Base-by-base conservation (phyloP, 2,797 vertebrate species). In the Ciconia nigra region DNA sequence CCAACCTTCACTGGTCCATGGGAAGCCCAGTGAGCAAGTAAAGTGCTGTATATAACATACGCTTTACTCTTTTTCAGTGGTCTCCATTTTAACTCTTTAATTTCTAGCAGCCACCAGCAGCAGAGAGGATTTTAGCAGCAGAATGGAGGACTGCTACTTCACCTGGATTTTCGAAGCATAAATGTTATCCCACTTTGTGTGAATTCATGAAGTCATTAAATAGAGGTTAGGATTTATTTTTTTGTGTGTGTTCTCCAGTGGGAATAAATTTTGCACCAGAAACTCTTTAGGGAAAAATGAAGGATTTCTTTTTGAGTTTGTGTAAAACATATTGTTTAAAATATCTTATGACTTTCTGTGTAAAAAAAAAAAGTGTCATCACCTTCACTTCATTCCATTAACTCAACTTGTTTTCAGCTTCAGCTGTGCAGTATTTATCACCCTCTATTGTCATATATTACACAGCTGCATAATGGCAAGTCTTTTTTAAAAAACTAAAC, bases 381-480 rank as follows among this genome's bases (percentile, higher is more conserved):
- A 97, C 93, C 89, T 96, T 93, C 71, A 78, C 65, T 93, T 95
- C 87, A 84, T 96, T 90, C 91, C 58, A 77, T 91, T 91, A 93
- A 86, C 82, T 93, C 37, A 52, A 76, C 65, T 94, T 90, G 57
- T 87, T 97, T 96, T 92, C 79, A 88, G 84, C 62, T 86, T 96
- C 90, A 96, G 96, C 94, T 96, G 82, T 91, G 84, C 76, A 59
- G 69, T 94, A 81, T 97, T 96, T 96, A 92, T 96, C 90, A 95
- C 82, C 19, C 66, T 93, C 79, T 88, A 84, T 86, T 95, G 89
- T 89, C 66, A 59, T 92, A 70, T 90, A 92, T 88, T 93, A 88
- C 69, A 79, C 90, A 97, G 94, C 95, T 97, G 95, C 72, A 95
- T 54, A 72, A 89, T 72, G 52, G 69, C 22, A 70, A 63, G 20